Evolutionary conservation across 2,113 vertebrate species (phyloP).

Genomic region (Sisor rabdophorus): DNA sequence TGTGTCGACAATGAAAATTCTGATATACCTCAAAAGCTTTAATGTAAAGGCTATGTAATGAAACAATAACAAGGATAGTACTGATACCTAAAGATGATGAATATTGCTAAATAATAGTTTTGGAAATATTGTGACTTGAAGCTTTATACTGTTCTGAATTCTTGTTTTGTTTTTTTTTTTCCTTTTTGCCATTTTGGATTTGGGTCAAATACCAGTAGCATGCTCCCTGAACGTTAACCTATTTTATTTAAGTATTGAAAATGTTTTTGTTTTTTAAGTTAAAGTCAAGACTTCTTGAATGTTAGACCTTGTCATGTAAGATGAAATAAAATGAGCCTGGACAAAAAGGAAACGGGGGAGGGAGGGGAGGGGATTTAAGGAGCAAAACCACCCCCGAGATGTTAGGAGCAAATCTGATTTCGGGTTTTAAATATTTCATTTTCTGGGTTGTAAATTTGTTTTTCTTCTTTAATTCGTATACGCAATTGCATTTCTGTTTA

Average conservation of each 20-base stretch:
- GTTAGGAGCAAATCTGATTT: slow-evolving; percentile 14
- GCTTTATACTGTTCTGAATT: slow-evolving; percentile 88
- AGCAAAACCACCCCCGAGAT: slow-evolving; percentile 38
- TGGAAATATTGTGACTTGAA: slow-evolving; percentile 89
- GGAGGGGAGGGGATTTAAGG: slow-evolving; percentile 1
- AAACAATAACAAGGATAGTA: slow-evolving; percentile 65
- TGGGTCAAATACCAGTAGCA: slow-evolving; percentile 41
- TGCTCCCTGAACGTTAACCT: slow-evolving; percentile 33
- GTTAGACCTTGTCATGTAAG: slow-evolving; percentile 22
- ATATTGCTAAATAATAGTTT: slow-evolving; percentile 76
- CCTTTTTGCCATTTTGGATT: slow-evolving; percentile 38
- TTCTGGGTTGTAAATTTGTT: slow-evolving; percentile 8
- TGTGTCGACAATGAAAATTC: slow-evolving; percentile 94
- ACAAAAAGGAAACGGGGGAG: background rate
- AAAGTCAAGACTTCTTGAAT: slow-evolving; percentile 35
- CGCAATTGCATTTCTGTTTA: slow-evolving; percentile 45
- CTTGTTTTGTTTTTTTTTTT: slow-evolving; percentile 61
- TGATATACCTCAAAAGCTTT: slow-evolving; percentile 99
- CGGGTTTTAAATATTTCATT: background rate
- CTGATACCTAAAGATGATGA: slow-evolving; percentile 66
- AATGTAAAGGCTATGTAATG: slow-evolving; percentile 95
- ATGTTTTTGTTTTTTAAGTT: background rate
- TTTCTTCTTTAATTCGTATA: slow-evolving; percentile 40
- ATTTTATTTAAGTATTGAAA: background rate
- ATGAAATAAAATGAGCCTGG: background rate